phyloP scores from a whole-genome alignment of 2,888 invertebrate species.

The Plagiodera versicolora region DNA sequence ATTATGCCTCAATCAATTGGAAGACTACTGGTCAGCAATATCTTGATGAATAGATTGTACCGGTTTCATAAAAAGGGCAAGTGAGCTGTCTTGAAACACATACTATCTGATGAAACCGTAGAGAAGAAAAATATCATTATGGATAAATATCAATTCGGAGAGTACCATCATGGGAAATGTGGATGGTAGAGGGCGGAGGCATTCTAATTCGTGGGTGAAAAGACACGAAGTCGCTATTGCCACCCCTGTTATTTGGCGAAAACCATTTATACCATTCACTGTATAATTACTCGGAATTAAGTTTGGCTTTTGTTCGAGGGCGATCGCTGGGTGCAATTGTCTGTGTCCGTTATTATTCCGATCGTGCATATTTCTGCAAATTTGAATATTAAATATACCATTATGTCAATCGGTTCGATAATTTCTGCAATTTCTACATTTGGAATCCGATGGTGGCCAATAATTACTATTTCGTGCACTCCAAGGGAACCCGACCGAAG shows the following conservation, averaged over 20 bases:
- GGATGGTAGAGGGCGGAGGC: background rate
- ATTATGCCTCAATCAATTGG: too few relatives aligned
- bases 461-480: constrained; percentile 17
- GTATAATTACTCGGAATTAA: constrained; percentile 25
- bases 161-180: too few relatives aligned
- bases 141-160: too few relatives aligned
- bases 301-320: constrained; percentile 18
- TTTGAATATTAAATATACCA: constrained; percentile 30
- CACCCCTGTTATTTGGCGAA: constrained; percentile 13
- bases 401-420: constrained; percentile 29
- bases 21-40: too few relatives aligned
- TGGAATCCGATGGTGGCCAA: constrained; percentile 24
- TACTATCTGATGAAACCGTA: too few relatives aligned
- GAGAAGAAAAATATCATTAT: too few relatives aligned
- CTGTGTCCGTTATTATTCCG: constrained; percentile 21
- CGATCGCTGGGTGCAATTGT: constrained; percentile 14
- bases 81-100: too few relatives aligned
- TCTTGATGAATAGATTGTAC: too few relatives aligned
- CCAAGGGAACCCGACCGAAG: constrained; percentile 7
- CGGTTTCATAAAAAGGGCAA: too few relatives aligned
- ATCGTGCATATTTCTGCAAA: constrained; percentile 26
- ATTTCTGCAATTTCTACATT: constrained; percentile 31
- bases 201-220: constrained; percentile 36
- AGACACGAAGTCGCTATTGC: constrained; percentile 10
- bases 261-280: constrained; percentile 21